Conservation (phyloP, 2,888 invertebrate genomes). For the Pristionchus japonicus region DNA sequence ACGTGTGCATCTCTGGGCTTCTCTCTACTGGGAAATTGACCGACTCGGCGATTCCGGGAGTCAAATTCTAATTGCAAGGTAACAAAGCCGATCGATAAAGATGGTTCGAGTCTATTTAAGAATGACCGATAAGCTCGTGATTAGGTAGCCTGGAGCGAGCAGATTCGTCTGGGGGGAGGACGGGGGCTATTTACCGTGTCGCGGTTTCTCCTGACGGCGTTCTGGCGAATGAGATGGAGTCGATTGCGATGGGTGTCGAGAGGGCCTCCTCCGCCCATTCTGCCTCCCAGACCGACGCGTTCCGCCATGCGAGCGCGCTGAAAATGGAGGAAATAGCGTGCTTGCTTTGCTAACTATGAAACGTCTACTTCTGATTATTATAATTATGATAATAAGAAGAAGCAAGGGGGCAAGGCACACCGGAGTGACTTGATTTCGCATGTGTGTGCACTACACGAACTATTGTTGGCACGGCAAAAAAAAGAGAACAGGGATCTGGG, state of each 20-base stretch:
- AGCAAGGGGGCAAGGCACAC: background rate
- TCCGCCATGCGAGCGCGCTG: background rate
- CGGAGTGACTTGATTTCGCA: background rate
- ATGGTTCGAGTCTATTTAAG: too few relatives aligned
- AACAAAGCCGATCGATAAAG: too few relatives aligned
- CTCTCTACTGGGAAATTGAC: background rate
- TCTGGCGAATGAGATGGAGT: conserved; percentile 36
- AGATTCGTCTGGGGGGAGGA: background rate
- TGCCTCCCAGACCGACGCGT: background rate
- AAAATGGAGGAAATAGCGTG: background rate
- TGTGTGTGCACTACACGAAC: background rate
- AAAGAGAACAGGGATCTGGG: too few relatives aligned
- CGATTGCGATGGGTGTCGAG: conserved; percentile 10
- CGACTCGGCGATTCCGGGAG: too few relatives aligned
- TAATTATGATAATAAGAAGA: background rate
- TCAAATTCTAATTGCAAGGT: too few relatives aligned
- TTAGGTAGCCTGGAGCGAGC: too few relatives aligned
- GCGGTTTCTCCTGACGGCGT: conserved; percentile 29
- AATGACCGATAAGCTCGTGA: too few relatives aligned
- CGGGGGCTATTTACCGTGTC: background rate
- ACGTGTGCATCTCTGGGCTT: background rate
- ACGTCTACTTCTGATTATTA: background rate
- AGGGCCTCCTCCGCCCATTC: background rate
- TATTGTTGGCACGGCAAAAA: background rate
- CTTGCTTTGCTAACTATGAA: background rate